Evolutionary conservation across 2,113 vertebrate genomes (phyloP), one percentile per base, ranked within the genome.

Genomic region (Anolis carolinensis): DNA sequence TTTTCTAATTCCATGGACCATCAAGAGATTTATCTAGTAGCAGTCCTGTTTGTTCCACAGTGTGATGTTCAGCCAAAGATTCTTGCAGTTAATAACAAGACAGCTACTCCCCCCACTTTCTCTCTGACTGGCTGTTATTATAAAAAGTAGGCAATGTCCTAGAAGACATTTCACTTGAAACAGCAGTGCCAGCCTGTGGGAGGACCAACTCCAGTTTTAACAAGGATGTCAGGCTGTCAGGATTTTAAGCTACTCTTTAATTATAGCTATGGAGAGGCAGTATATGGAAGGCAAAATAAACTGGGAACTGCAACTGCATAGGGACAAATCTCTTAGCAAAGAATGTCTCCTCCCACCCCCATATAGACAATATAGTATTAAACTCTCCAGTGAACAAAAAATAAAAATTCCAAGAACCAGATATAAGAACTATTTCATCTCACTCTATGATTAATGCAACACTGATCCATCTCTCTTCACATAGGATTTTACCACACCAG

Each of bases 1-100:
- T 77, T 81, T 63, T 85, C 73, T 75, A 77, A 83, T 79, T 63
- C 86, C 36, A 79, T 7, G 10, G 52, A 34, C 76, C 81, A 79
- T 79, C 75, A 39, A 71, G 68, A 81, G 68, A 62, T 79, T 83
- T 63, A 72, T 82, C 30, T 44, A 39, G 50, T 11, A 55, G 73
- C 27, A 11, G 13, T 71, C 18, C 52, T 83, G 65, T 72, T 83
- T 72, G 62, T 52, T 74, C 16, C 20, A n/a, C n/a, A 27, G 72
- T n/a, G 27, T 48, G n/a, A 27, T n/a, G 34, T 44, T 39, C 73
- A 34, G 50, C 30, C 4, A 76, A 77, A 36, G 65, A 62, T 71
- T 50, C 65, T 23, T 27, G 65, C 10, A 48, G 68, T 30, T 39
- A 62, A 44, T 79, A 32, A n/a, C 55, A 48, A 5, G 20, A 36